Evolutionary conservation across 2,797 vertebrate species (phyloP).

Genomic region (Labeo calbasu): DNA sequence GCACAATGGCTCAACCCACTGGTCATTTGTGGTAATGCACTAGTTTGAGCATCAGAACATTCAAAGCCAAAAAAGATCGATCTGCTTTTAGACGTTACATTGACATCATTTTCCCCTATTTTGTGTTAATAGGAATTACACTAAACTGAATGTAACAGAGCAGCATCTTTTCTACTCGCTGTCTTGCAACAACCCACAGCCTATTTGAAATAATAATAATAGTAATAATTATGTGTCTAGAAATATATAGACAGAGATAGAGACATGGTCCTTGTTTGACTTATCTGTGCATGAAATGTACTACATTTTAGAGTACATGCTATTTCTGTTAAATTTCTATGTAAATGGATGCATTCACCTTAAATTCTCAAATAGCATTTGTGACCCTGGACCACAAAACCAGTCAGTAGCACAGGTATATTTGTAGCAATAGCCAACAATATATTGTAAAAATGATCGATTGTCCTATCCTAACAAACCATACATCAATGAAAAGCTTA

Average conservation of each 20-base stretch:
- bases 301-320: too few species aligned
- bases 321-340: background rate
- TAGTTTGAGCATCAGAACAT: background rate
- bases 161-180: background rate
- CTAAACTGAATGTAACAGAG: background rate
- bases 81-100: background rate
- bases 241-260: background rate
- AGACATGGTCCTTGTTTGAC: too few species aligned
- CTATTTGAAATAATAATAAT: background rate
- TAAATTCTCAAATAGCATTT: background rate
- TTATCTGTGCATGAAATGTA: too few species aligned
- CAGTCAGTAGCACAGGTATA: too few species aligned
- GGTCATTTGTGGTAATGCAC: conserved; percentile 8
- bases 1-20: conserved; percentile 3
- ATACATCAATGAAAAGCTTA: too few species aligned
- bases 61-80: background rate
- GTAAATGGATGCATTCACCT: background rate
- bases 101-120: background rate
- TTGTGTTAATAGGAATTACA: background rate
- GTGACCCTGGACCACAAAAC: too few species aligned
- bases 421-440: too few species aligned
- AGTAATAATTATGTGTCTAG: background rate
- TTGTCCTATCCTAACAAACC: too few species aligned
- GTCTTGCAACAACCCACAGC: background rate
- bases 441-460: too few species aligned